Evolutionary conservation across 2,113 vertebrate genomes (phyloP).

Genomic region (Mellivora capensis): DNA sequence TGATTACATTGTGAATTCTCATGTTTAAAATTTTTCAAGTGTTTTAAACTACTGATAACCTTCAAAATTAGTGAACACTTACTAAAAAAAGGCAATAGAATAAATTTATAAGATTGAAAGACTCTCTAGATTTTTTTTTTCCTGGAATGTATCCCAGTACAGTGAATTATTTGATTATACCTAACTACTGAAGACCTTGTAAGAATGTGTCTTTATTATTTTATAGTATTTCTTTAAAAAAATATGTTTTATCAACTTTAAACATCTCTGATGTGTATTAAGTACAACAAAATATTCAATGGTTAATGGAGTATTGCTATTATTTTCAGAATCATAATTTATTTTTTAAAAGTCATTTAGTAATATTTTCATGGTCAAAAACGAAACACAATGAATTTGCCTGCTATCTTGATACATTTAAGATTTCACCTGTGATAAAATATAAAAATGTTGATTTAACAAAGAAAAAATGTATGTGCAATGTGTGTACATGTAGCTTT

Average conservation of each 20-base stretch:
- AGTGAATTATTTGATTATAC: conserved; percentile 15
- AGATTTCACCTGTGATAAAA: neutral
- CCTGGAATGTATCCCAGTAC: neutral
- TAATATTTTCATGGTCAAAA: neutral
- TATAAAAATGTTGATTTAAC: neutral
- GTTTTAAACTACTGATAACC: conserved; percentile 46
- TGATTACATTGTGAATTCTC: conserved; percentile 58
- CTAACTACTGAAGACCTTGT: neutral
- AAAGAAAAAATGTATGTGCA: neutral
- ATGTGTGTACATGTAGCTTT: neutral
- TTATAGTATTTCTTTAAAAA: conserved; percentile 1
- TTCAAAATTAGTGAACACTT: conserved; percentile 63
- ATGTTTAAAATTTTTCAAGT: conserved; percentile 54
- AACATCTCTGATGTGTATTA: neutral
- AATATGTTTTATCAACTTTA: neutral
- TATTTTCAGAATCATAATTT: neutral
- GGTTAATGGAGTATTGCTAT: neutral
- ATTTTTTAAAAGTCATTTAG: neutral
- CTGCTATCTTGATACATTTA: neutral
- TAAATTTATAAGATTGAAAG: conserved; percentile 35
- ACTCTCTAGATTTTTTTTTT: conserved; percentile 20
- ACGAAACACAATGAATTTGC: neutral
- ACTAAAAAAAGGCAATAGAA: conserved; percentile 22
- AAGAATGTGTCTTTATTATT: neutral
- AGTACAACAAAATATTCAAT: neutral